These are phyloP conservation scores for Numenius phaeopus DNA, from an alignment of 2,797 vertebrate genomes.

Conservation along the genomic window DNA sequence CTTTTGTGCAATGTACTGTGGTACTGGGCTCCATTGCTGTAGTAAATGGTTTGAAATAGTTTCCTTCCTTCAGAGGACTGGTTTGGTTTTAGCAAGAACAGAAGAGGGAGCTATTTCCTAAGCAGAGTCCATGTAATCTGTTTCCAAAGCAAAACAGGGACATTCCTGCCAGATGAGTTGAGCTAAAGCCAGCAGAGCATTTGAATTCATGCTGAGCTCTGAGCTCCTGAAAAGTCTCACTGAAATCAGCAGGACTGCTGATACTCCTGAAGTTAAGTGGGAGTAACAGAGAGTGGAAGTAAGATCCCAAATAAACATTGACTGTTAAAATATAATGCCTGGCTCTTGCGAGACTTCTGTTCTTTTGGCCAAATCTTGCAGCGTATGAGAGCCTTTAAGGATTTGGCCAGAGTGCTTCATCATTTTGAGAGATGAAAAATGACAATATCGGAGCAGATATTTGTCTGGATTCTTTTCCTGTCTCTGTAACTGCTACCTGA, in stretches of 20 bases:
- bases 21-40: neutral
- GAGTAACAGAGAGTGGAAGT: neutral
- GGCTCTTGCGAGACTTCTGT: neutral
- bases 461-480: neutral
- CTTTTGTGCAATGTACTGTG: fast-evolving
- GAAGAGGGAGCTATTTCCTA: slow-evolving; percentile 62
- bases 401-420: neutral
- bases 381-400: neutral
- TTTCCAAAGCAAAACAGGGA: fast-evolving
- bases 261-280: neutral
- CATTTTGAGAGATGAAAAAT: neutral
- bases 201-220: neutral
- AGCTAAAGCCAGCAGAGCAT: neutral
- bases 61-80: neutral
- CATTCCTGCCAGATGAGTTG: neutral
- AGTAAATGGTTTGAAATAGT: neutral
- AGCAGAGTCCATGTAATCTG: neutral
- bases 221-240: neutral
- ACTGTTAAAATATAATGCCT: neutral
- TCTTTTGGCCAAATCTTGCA: neutral
- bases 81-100: neutral
- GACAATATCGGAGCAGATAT: fast-evolving
- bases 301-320: neutral
- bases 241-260: neutral
- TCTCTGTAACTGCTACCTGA: neutral